Evolutionary conservation across 1,140 invertebrate species (phyloP).

Genomic region (Drosophila quadrilineata): DNA sequence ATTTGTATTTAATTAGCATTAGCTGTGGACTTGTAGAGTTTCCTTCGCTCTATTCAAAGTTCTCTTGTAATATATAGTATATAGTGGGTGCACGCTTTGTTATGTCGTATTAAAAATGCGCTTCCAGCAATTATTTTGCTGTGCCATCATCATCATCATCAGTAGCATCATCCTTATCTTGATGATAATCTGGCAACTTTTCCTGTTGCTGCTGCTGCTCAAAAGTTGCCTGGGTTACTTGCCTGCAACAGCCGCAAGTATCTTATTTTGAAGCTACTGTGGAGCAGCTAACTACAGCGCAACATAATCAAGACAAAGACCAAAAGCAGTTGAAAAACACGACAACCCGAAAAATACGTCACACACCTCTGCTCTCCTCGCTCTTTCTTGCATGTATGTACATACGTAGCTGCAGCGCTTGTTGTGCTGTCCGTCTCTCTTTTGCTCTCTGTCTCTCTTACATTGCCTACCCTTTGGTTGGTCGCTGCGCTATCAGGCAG

Average conservation of each 20-base stretch:
- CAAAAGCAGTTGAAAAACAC: conserved; percentile 61
- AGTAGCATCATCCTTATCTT: too few species aligned
- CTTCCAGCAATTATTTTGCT: conserved; percentile 71
- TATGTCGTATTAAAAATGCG: conserved; percentile 75
- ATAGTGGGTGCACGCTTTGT: conserved; percentile 35
- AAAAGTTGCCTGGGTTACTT: conserved; percentile 43
- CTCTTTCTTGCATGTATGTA: too few species aligned
- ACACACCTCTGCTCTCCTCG: background rate
- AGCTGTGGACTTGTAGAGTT: conserved; percentile 8
- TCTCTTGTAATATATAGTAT: too few species aligned
- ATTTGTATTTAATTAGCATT: conserved; percentile 76
- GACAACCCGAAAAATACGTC: conserved; percentile 24
- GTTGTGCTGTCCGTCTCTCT: conserved; percentile 10
- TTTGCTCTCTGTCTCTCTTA: background rate
- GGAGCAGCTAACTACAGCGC: conserved; percentile 29
- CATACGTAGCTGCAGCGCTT: too few species aligned
- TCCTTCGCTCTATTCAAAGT: background rate
- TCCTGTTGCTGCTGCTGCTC: conserved; percentile 7
- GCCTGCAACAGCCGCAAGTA: conserved; percentile 50
- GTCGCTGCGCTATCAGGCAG: conserved; percentile 2
- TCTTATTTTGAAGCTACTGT: conserved; percentile 57
- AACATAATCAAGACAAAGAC: conserved; percentile 77
- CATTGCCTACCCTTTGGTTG: background rate
- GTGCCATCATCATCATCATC: conserved; percentile 54
- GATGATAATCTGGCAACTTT: conserved; percentile 29